Evolutionary conservation across 2,113 vertebrate genomes (phyloP).

Genomic region (Ctenodactylus gundi): DNA sequence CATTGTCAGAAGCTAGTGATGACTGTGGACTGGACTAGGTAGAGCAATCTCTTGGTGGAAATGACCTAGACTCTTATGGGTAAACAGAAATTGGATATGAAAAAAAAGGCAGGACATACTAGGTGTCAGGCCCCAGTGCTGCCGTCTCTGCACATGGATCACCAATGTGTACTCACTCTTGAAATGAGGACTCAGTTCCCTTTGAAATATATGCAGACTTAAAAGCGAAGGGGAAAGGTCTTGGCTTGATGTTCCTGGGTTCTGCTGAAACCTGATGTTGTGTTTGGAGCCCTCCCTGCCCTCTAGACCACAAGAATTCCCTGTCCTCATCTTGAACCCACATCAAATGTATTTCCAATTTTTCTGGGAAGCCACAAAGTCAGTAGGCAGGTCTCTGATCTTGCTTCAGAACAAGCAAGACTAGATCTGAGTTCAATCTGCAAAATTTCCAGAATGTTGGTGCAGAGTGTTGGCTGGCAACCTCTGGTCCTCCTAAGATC

Average conservation of each 20-base stretch:
- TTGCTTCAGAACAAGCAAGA: constrained; percentile 37
- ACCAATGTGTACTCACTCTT: background rate
- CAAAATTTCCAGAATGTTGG: constrained; percentile 33
- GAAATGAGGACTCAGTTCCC: background rate
- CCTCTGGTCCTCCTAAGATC: background rate
- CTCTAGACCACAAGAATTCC: constrained; percentile 56
- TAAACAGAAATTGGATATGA: background rate
- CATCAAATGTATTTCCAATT: constrained; percentile 65
- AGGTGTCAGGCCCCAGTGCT: background rate
- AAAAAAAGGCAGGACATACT: background rate
- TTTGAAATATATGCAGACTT: background rate
- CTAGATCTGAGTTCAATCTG: background rate
- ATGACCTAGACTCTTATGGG: background rate
- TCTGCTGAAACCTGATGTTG: constrained; percentile 62
- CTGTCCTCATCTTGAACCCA: constrained; percentile 46
- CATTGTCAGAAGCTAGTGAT: background rate
- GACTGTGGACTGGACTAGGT: background rate
- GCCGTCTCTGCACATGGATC: background rate
- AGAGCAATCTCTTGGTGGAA: background rate
- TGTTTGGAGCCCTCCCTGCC: constrained; percentile 51
- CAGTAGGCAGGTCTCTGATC: constrained; percentile 47
- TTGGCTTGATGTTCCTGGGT: constrained; percentile 38
- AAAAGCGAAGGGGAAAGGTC: constrained; percentile 54
- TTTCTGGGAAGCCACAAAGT: constrained; percentile 52
- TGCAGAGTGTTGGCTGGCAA: background rate